Conservation (phyloP, 2,113 vertebrate species). For the Natator depressus region DNA sequence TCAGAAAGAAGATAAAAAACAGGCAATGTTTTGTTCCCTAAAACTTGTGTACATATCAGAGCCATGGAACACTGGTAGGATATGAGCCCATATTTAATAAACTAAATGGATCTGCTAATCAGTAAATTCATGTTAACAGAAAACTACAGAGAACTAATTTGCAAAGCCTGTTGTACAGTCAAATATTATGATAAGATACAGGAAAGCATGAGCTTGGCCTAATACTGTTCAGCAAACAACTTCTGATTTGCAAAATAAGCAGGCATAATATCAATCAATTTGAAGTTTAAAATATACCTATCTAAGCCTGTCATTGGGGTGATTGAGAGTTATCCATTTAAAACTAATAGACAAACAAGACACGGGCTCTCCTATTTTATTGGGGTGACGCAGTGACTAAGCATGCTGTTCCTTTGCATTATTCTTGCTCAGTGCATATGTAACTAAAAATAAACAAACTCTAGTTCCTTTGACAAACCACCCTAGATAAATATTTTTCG, state of each 20-base stretch:
- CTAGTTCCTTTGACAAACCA: conserved; percentile 33
- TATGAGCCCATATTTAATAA: conserved; percentile 38
- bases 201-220: conserved; percentile 43
- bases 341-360: conserved; percentile 80
- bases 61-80: conserved; percentile 15
- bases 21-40: background rate
- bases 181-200: conserved; percentile 73
- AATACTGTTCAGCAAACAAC: conserved; percentile 72
- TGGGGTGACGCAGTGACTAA: background rate
- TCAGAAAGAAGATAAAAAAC: background rate
- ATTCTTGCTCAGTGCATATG: conserved; percentile 15
- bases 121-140: conserved; percentile 63
- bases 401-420: conserved; percentile 29
- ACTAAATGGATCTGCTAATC: conserved; percentile 64
- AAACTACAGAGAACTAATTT: conserved; percentile 65
- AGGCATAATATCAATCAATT: conserved; percentile 54
- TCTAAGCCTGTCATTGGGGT: conserved; percentile 55
- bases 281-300: conserved; percentile 68
- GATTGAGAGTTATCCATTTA: conserved; percentile 77
- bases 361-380: conserved; percentile 13
- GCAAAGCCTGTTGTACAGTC: conserved; percentile 54
- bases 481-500: background rate
- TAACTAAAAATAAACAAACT: conserved; percentile 53
- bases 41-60: conserved; percentile 3
- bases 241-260: conserved; percentile 72